Conservation (phyloP, 2,888 invertebrate genomes). For the Metellina segmentata region DNA sequence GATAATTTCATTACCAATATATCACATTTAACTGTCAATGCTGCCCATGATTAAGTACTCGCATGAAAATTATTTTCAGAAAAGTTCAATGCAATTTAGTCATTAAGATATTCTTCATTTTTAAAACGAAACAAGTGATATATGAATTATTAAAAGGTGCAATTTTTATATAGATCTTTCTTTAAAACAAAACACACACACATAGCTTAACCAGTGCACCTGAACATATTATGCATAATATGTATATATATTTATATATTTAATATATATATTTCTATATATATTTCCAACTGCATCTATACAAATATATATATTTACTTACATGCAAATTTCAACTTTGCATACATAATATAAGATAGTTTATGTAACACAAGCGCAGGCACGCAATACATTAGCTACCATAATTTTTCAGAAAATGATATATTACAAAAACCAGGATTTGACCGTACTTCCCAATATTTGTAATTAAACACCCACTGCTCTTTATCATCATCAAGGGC, state of each 20-base stretch:
- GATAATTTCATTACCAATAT: conserved; percentile 22
- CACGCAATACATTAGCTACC: conserved; percentile 63
- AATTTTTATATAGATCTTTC: conserved; percentile 34
- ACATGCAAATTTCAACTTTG: conserved; percentile 63
- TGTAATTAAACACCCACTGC: conserved; percentile 87
- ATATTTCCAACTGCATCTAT: conserved; percentile 56
- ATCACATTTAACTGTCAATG: conserved; percentile 33
- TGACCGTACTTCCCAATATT: conserved; percentile 87
- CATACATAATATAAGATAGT: conserved; percentile 55
- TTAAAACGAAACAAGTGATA: conserved; percentile 20
- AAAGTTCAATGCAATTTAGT: background rate
- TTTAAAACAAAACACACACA: conserved; percentile 34
- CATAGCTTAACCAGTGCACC: conserved; percentile 36
- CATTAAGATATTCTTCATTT: conserved; percentile 19
- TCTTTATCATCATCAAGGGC: conserved; percentile 83
- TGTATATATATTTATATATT: conserved; percentile 3
- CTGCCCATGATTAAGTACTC: conserved; percentile 37
- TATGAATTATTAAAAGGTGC: conserved; percentile 15
- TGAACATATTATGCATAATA: conserved; percentile 24
- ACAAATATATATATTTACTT: conserved; percentile 69
- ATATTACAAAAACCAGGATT: conserved; percentile 79
- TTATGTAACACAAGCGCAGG: conserved; percentile 42
- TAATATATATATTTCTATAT: conserved; percentile 50
- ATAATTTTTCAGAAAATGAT: conserved; percentile 76
- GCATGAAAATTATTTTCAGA: conserved; percentile 1